Conservation (phyloP, 2,113 vertebrate genomes). For the Vicugna pacos region DNA sequence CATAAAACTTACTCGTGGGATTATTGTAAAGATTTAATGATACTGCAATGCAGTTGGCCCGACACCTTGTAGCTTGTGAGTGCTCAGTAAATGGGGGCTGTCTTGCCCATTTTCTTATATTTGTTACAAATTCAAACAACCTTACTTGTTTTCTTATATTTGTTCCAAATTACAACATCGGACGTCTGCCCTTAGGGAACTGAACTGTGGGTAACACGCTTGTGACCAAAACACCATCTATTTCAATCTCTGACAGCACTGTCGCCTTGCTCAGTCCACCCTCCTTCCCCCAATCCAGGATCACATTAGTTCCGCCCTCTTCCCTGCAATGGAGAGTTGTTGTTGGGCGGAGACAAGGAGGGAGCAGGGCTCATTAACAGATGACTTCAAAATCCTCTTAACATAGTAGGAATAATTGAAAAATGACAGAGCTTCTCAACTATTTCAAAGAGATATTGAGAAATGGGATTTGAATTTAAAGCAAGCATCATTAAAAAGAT, state of each 20-base stretch:
- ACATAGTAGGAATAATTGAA: constrained; percentile 67
- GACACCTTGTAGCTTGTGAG: background rate
- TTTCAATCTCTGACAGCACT: constrained; percentile 8
- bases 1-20: background rate
- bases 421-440: constrained; percentile 39
- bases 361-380: constrained; percentile 12
- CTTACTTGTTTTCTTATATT: background rate
- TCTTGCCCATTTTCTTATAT: background rate
- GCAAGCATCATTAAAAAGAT: constrained; percentile 46
- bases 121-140: background rate
- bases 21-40: background rate
- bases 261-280: background rate
- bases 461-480: constrained; percentile 75
- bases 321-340: background rate
- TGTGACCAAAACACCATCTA: background rate
- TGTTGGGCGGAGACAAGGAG: background rate
- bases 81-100: background rate
- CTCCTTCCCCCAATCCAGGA: background rate
- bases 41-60: background rate
- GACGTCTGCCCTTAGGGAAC: background rate
- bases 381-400: constrained; percentile 69
- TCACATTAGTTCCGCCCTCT: background rate
- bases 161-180: background rate
- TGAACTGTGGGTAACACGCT: background rate
- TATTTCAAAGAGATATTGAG: constrained; percentile 58